Evolutionary conservation across 2,113 vertebrate genomes (phyloP).

Genomic region (Antennarius striatus): DNA sequence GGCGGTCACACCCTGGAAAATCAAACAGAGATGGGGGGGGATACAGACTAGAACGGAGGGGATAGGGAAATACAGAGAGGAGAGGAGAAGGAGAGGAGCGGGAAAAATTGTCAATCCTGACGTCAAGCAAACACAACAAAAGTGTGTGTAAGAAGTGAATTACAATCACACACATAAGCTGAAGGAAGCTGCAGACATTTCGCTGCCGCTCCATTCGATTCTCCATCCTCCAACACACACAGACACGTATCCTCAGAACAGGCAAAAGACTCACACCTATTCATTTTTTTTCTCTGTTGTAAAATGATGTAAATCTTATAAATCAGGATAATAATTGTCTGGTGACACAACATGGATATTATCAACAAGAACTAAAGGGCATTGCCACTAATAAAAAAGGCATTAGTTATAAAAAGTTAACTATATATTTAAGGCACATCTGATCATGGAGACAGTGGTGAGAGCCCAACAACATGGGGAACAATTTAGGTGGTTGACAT

Average conservation of each 20-base stretch:
- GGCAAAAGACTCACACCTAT: background rate
- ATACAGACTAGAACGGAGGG: too few relatives aligned
- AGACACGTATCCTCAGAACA: background rate
- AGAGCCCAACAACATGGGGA: conserved; percentile 51
- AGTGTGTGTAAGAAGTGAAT: too few relatives aligned
- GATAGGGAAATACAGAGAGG: too few relatives aligned
- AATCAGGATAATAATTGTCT: conserved; percentile 26
- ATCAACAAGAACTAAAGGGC: conserved; percentile 23
- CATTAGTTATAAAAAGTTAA: conserved; percentile 33
- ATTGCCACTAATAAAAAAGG: conserved; percentile 41
- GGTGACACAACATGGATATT: background rate
- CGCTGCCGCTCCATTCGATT: too few relatives aligned
- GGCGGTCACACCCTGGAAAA: too few relatives aligned
- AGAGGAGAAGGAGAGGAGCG: too few relatives aligned
- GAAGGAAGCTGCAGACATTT: background rate
- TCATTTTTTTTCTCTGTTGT: background rate
- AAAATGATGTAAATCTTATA: background rate
- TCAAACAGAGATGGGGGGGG: too few relatives aligned
- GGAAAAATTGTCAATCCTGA: too few relatives aligned
- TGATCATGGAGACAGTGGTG: conserved; percentile 64
- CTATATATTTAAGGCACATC: conserved; percentile 35
- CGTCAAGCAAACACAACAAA: too few relatives aligned
- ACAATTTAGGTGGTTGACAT: conserved; percentile 56
- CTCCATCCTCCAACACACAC: background rate
- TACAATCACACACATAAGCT: background rate